These are phyloP conservation scores for Drosophila parthenogenetica DNA, from an alignment of 2,888 invertebrate species.

Conservation along the genomic window DNA sequence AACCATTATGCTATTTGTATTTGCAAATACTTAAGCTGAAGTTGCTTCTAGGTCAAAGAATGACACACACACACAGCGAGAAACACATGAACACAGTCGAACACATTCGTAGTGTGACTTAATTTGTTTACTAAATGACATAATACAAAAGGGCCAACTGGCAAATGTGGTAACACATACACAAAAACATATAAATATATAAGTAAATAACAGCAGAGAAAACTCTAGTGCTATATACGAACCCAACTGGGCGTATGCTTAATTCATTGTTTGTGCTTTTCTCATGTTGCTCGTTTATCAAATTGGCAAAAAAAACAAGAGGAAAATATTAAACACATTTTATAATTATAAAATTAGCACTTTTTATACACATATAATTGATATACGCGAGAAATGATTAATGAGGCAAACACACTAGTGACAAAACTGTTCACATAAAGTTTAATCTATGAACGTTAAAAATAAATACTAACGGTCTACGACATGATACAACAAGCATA, in stretches of 20 bases:
- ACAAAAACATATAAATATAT: not conserved
- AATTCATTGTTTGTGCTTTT: conserved; percentile 24
- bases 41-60: conserved; percentile 31
- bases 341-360: conserved; percentile 54
- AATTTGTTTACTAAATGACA: conserved; percentile 77
- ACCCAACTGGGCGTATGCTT: conserved; percentile 44
- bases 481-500: conserved; percentile 11
- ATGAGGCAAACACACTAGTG: conserved; percentile 15
- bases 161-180: conserved; percentile 2
- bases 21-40: conserved; percentile 54
- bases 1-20: conserved; percentile 43
- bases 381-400: conserved; percentile 12
- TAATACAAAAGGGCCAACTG: conserved; percentile 60
- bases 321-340: conserved; percentile 23
- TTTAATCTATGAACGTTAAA: not conserved
- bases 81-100: conserved; percentile 2
- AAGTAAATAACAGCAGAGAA: conserved; percentile 43
- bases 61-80: conserved; percentile 20
- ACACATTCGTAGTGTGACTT: conserved; percentile 44
- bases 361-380: conserved; percentile 8
- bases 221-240: conserved; percentile 17
- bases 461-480: not conserved
- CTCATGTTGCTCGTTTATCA: conserved; percentile 51
- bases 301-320: conserved; percentile 32
- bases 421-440: conserved; percentile 5